Evolutionary conservation across 2,888 invertebrate species (phyloP).

Genomic region (Tetramorium bicarinatum): DNA sequence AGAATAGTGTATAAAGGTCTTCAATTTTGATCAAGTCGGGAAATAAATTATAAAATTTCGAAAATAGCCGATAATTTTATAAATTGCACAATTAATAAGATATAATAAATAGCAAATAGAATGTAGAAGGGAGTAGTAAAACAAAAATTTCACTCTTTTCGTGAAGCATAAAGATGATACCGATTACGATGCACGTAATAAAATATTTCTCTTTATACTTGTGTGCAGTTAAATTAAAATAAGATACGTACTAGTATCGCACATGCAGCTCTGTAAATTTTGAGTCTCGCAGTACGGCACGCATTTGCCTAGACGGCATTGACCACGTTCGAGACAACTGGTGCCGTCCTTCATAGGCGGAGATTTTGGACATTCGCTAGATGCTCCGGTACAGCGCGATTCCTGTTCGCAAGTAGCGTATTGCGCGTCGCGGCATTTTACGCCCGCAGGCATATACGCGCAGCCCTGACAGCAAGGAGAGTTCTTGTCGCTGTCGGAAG

Average conservation of each 20-base stretch:
- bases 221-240: slow-evolving; percentile 6
- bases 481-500: slow-evolving; percentile 94
- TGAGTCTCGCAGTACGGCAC: slow-evolving; percentile 98
- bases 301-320: slow-evolving; percentile 96
- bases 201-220: neutral
- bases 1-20: neutral
- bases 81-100: neutral
- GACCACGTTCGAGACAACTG: slow-evolving; percentile 96
- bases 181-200: neutral
- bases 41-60: neutral
- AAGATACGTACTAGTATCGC: slow-evolving; percentile 92
- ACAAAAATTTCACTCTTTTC: neutral
- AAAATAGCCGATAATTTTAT: neutral
- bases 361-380: slow-evolving; percentile 94
- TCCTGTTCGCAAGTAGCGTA: slow-evolving; percentile 97
- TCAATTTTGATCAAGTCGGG: neutral
- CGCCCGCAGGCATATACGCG: slow-evolving; percentile 93
- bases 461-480: slow-evolving; percentile 98
- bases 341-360: slow-evolving; percentile 95
- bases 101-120: neutral
- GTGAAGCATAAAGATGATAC: neutral
- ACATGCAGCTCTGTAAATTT: slow-evolving; percentile 97
- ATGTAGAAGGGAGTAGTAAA: neutral
- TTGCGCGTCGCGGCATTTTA: slow-evolving; percentile 96
- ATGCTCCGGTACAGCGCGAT: slow-evolving; percentile 94